A percentile compares a stretch with the other conserved stretches of the same genome.
phyloP scores from a whole-genome alignment of 2,888 invertebrate species.

The Dasysyrphus tricinctus region DNA sequence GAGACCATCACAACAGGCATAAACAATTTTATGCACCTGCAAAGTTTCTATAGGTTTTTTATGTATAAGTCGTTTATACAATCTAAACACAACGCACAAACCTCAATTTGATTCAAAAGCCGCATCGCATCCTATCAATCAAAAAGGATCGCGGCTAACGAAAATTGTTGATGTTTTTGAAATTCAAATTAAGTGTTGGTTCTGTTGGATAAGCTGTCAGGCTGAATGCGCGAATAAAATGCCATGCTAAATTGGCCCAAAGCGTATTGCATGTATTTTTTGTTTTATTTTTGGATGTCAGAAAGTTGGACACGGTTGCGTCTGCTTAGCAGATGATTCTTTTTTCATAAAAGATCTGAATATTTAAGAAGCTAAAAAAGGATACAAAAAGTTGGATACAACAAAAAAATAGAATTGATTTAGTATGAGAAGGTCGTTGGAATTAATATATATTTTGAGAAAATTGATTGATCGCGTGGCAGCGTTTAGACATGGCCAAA shows the following conservation, averaged over 20 bases:
- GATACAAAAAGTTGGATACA: not conserved
- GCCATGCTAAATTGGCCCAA: conserved; percentile 38
- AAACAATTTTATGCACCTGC: not conserved
- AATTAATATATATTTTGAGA: conserved; percentile 2
- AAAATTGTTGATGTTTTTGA: conserved; percentile 48
- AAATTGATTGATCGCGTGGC: conserved; percentile 74
- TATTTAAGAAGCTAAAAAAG: conserved; percentile 8
- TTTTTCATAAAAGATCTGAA: conserved; percentile 18
- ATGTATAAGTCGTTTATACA: not conserved
- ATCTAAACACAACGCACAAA: conserved; percentile 13
- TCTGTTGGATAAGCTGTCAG: conserved; percentile 53
- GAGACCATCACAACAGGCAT: not conserved
- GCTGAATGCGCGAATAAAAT: not conserved
- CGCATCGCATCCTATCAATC: conserved; percentile 32
- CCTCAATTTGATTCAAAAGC: conserved; percentile 15
- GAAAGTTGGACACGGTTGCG: conserved; percentile 60
- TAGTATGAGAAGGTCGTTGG: not conserved
- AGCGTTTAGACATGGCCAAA: conserved; percentile 58
- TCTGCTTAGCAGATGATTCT: conserved; percentile 60
- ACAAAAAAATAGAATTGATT: conserved; percentile 37
- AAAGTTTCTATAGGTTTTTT: not conserved
- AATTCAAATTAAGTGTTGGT: conserved; percentile 68
- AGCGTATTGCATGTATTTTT: conserved; percentile 6
- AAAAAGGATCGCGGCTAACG: conserved; percentile 41
- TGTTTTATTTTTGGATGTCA: conserved; percentile 18